Conservation (phyloP, 2,888 invertebrate genomes). For the Cephus sareptanus region DNA sequence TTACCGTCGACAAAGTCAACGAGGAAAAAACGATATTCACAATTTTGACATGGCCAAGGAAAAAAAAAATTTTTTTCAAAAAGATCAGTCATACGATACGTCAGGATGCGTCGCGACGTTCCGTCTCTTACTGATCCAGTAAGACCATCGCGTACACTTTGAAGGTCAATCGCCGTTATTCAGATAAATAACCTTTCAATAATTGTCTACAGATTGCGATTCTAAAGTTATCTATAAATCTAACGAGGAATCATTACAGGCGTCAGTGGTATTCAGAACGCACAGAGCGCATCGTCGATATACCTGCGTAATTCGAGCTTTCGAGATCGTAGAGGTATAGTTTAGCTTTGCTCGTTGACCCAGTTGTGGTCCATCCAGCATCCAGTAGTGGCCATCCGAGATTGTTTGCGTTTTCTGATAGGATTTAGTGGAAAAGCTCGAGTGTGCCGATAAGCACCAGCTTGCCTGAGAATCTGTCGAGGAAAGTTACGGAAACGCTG, state of each 20-base stretch:
- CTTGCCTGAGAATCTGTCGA: neutral
- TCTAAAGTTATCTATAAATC: too few species aligned
- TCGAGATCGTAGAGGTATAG: neutral
- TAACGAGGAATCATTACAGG: too few species aligned
- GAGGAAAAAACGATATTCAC: neutral
- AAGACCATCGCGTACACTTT: neutral
- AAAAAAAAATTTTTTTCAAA: neutral
- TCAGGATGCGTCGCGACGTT: neutral
- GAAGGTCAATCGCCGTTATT: neutral
- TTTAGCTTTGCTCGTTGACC: neutral
- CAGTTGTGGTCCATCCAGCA: neutral
- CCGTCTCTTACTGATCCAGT: neutral
- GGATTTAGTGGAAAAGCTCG: neutral
- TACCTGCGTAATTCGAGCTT: neutral
- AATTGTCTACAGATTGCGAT: too few species aligned
- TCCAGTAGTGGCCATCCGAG: neutral
- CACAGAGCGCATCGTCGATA: neutral
- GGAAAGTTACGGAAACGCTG: neutral
- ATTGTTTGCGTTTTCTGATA: slow-evolving; percentile 5
- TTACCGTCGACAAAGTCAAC: slow-evolving; percentile 9
- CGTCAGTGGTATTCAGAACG: neutral
- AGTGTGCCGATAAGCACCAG: neutral
- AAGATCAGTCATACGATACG: neutral
- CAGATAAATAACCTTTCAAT: neutral
- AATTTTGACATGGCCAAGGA: neutral